Base-by-base conservation (phyloP, 2,888 invertebrate species). In the Alcis repandata region DNA sequence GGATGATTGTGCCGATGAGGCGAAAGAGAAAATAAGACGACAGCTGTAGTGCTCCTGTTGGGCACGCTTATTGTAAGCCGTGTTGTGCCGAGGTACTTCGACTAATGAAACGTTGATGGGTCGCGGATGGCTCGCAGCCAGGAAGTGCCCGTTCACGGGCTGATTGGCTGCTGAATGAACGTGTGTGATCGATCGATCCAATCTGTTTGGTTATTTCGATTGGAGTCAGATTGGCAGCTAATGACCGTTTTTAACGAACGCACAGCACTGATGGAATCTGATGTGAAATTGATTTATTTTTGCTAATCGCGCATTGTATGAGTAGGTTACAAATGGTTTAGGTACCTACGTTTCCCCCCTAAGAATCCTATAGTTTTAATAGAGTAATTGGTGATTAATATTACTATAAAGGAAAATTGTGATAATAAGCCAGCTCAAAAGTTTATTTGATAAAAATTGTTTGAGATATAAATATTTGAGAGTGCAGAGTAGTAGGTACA, bases 151-250 rank as follows among this genome's bases (percentile, higher is more conserved):
- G 43, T 57, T 62, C 56, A 38, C 32, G n/a, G 32, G 0, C 13
- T 58, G 45, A 57, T 52, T 52, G 45, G 45, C 43, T 33, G 41
- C 41, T 17, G 13, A 33, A 51, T 57, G 51, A 43, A 36, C 13
- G 11, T 38, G 19, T 36, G 22, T 19, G 38, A 43, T 41, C 45
- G 52, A 46, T 27, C 32, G 57, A 49, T 48, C 17, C 53, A 59
- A 54, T 64, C 48, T 64, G 48, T 36, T 22, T 13, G 36, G 57
- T 22, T 38, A 15, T 36, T 46, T 63, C 27, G 33, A 58, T 46
- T 52, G 40, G 27, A 41, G n/a, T 36, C 6, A 19, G 13, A 38
- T 36, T 51, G 46, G 22, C 22, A 22, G 10, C 20, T n/a, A 46
- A 46, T 43, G 19, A 43, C 43, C 43, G 11, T 13, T 20, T 46